Percentiles rank a stretch among this genome's conserved stretches.
Conservation (phyloP, 2,888 invertebrate genomes). For the Leptinotarsa tumamoca region DNA sequence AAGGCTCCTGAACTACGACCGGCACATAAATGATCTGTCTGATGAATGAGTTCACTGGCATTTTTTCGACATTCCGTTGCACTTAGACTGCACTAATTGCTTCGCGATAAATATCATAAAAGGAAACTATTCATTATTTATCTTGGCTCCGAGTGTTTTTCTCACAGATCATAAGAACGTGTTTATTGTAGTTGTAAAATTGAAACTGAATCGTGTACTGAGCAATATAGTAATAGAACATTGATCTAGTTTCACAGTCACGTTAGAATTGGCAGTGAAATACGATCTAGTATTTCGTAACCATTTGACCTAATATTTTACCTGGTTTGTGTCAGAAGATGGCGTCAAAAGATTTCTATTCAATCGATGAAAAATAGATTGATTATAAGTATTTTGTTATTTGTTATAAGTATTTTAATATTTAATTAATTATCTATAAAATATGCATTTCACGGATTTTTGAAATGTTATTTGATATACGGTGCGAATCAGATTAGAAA, state of each 20-base stretch:
- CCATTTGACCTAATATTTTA: not conserved
- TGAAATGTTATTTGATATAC: no score
- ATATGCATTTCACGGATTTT: no score
- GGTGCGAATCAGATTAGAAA: no score
- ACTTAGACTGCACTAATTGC: constrained; percentile 30
- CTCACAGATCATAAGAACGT: constrained; percentile 20
- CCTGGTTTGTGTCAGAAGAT: not conserved
- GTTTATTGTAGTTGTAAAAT: constrained; percentile 25
- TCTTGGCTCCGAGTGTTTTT: constrained; percentile 19
- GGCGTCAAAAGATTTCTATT: no score
- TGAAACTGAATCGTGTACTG: not conserved
- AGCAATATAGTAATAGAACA: not conserved
- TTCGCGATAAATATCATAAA: constrained; percentile 28
- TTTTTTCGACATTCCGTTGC: constrained; percentile 36
- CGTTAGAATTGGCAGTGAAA: constrained; percentile 9
- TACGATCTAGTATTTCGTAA: not conserved
- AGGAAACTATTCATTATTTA: constrained; percentile 34
- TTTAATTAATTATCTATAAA: no score
- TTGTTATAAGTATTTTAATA: no score
- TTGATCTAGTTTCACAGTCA: constrained; percentile 6
- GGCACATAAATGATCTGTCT: constrained; percentile 21
- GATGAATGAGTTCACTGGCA: constrained; percentile 25
- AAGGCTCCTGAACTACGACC: not conserved
- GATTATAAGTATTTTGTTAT: no score
- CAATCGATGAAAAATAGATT: no score